phyloP scores from a whole-genome alignment of 2,797 vertebrate species.

The Enteromius unitaeniatus region DNA sequence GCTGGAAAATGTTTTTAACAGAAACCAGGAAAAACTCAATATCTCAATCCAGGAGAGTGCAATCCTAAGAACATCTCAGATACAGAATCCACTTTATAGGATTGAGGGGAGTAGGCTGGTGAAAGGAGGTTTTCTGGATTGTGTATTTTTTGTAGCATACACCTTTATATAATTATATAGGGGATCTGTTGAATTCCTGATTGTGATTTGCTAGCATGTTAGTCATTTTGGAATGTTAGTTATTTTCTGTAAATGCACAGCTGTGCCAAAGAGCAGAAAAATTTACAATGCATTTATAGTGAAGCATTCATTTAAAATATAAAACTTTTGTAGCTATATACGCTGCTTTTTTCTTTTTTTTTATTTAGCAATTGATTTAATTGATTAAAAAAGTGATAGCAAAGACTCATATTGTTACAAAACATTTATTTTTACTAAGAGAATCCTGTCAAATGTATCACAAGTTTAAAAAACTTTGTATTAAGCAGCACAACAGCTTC shows the following conservation, averaged over 20 bases:
- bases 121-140: neutral
- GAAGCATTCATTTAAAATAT: neutral
- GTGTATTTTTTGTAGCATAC: neutral
- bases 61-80: constrained; percentile 16
- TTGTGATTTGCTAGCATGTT: neutral
- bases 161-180: neutral
- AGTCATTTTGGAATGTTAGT: neutral
- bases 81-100: constrained; percentile 14
- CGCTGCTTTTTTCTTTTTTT: neutral
- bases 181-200: neutral
- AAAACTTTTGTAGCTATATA: neutral
- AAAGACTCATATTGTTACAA: neutral
- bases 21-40: constrained; percentile 32
- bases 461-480: neutral
- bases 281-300: neutral
- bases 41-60: constrained; percentile 28
- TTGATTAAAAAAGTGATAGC: neutral
- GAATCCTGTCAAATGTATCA: neutral
- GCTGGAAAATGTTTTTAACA: constrained; percentile 19
- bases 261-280: neutral
- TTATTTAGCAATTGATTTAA: neutral
- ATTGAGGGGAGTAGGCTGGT: neutral
- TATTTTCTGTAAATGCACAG: neutral
- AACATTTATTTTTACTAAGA: neutral
- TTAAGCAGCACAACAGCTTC: neutral